Conservation (phyloP, 53 echinoderm and acorn worm species). For the Hippasteria phrygiana region DNA sequence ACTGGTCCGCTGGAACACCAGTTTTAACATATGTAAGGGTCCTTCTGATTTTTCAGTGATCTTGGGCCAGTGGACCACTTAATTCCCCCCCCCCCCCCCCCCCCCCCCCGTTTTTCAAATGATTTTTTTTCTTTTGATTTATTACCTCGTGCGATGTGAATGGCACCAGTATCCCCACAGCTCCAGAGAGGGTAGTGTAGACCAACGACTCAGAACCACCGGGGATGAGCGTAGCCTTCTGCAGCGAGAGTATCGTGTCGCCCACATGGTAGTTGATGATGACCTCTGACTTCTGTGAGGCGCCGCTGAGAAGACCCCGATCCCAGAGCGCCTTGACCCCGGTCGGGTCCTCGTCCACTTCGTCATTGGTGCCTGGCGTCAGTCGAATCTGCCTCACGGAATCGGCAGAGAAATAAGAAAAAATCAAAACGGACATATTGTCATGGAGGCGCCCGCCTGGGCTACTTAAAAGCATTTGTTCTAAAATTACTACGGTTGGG, state of each 20-base stretch:
- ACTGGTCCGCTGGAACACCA: no score
- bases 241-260: constrained; percentile 90
- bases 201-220: constrained; percentile 98
- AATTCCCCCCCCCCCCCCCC: no score
- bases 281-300: constrained; percentile 94
- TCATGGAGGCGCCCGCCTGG: no score
- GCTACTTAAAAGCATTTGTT: no score
- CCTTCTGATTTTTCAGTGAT: no score
- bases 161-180: constrained; percentile 94
- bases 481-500: no score
- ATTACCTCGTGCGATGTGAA: constrained; percentile 98
- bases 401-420: background rate
- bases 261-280: constrained; percentile 91
- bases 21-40: no score
- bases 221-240: constrained; percentile 96
- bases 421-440: background rate
- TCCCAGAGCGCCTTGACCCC: constrained; percentile 99
- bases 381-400: constrained; percentile 72
- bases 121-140: no score
- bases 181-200: constrained; percentile 98
- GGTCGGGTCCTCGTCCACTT: constrained; percentile 97
- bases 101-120: no score
- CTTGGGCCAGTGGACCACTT: no score
- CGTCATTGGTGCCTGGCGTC: constrained; percentile 87
- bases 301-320: constrained; percentile 93